Base-by-base conservation (phyloP, 1,140 invertebrate species). In the Holotrichia oblita region DNA sequence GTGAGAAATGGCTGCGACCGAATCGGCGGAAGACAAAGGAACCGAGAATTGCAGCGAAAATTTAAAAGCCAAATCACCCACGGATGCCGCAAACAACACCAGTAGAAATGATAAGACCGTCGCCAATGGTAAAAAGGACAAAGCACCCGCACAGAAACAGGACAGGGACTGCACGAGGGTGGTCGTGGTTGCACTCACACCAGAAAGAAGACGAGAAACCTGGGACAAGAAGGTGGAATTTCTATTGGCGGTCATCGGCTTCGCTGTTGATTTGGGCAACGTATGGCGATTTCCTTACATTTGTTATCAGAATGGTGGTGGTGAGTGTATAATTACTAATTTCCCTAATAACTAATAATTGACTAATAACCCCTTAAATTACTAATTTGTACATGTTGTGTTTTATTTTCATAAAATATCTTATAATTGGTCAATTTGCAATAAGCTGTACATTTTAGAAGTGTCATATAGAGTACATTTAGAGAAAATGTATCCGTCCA, bases 201-300 rank as follows among this genome's bases (percentile, higher is more conserved):
- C 90, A 9, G 89, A 90, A 78, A 85, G 91, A 34, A 87, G 89
- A 73, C 87, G 93, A 0, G 93, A 94, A 86, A 93, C 92, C 8
- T 94, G 93, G 93, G 90, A 90, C 79, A 96, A 96, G 87, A 97
- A 97, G 87, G 93, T 95, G 34, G 96, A 97, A 87, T 97, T 97
- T 86, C 89, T 97, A 22, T 88, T 97, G 73, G 94, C 95, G 8
- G 94, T 96, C 61, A 93, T 96, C 78, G 95, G 95, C 0, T 97
- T 96, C 83, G 95, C 95, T 6, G 95, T 97, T 0, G 95, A 96
- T 87, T 89, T 95, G 40, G 94, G 93, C 59, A 95, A 95, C 83
- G 93, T 95, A 2, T 95, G 94, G 94, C 84, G 88, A 17, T 96
- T 96, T 85, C 93, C 93, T 24, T 94, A 94, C 85, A 92, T 95